Evolutionary conservation across 1,140 invertebrate genomes (phyloP), one percentile per base, ranked within the genome.

Genomic region (Atta colombica): DNA sequence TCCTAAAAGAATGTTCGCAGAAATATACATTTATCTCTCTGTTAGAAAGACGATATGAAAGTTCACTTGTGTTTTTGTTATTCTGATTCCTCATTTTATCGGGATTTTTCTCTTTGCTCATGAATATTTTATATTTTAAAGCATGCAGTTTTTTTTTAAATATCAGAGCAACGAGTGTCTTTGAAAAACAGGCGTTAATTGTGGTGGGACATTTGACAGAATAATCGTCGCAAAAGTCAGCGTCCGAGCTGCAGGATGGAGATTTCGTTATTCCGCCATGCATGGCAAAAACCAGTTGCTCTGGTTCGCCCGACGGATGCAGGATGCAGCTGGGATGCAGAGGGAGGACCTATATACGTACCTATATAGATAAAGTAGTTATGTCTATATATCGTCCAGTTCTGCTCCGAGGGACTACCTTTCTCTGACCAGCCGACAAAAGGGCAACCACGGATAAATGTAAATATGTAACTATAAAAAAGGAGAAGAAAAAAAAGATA

Each of bases 401-500:
- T 58, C 65, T 49, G 55, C 63, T 71, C 60, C 88, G 72, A 68
- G 55, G 74, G 78, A 75, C 66, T 90, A 77, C 89, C 88, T 90
- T 90, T 77, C 89, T 90, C 88, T 84, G 77, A 68, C 77, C 80
- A 80, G 39, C 89, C 89, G 89, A 90, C 89, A 90, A 90, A 90
- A 90, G 89, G 80, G 75, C 89, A 90, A 80, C 58, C 88, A 85
- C 75, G 65, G 88, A 90, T 90, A 90, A 90, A 90, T 90, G 89
- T 85, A 90, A 90, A 90, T 90, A 90, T 90, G 89, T 90, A 90
- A 90, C 89, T 90, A 90, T 90, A 90, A 91, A 91, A 85, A 86
- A 86, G 68, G 39, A 69, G 18, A 58, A 16, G 16, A 25, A 31
- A 5, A 66, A 88, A 87, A 90, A 74, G 58, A 88, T 88, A 91